phyloP scores from a whole-genome alignment of 2,113 vertebrate genomes.

The Saccopteryx bilineata region DNA sequence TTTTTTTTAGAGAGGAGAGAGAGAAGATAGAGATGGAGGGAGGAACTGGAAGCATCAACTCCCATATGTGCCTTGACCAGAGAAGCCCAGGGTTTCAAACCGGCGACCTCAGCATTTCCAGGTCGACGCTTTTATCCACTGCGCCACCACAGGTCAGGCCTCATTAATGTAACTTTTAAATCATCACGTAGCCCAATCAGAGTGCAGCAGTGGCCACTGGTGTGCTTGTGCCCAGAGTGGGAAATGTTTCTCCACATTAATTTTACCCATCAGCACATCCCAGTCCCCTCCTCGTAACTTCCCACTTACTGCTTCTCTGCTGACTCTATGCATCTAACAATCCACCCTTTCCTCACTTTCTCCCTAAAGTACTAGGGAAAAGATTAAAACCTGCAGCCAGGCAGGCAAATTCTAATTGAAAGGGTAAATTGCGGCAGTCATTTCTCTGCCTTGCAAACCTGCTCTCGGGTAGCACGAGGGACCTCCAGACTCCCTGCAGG shows the following conservation, averaged over 20 bases:
- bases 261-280: background rate
- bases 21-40: too few species aligned
- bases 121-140: too few species aligned
- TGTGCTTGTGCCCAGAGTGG: background rate
- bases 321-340: background rate
- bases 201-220: background rate
- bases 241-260: background rate
- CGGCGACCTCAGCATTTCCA: too few species aligned
- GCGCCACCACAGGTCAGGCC: too few species aligned
- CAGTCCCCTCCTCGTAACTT: background rate
- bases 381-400: slow-evolving; percentile 32
- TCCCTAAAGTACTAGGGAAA: slow-evolving; percentile 28
- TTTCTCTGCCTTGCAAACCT: background rate
- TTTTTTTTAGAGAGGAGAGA: too few species aligned
- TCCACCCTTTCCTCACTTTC: slow-evolving; percentile 17
- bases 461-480: background rate
- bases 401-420: slow-evolving; percentile 50
- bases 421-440: slow-evolving; percentile 32
- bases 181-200: background rate
- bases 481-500: background rate
- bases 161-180: background rate
- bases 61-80: too few species aligned
- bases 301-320: background rate
- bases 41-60: too few species aligned
- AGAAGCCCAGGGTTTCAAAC: too few species aligned